phyloP scores from a whole-genome alignment of 2,888 invertebrate species.

The Acronicta alni region DNA sequence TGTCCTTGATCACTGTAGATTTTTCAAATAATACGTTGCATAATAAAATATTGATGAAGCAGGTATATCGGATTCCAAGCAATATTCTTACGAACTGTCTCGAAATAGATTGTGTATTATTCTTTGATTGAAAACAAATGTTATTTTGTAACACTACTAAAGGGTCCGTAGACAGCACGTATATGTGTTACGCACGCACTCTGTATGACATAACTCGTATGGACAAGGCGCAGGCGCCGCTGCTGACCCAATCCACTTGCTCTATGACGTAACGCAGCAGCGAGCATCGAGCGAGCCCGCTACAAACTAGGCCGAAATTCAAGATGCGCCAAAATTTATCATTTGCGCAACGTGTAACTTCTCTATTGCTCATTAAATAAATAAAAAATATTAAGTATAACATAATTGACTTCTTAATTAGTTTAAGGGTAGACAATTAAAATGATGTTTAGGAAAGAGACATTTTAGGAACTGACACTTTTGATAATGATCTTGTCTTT shows the following conservation, averaged over 20 bases:
- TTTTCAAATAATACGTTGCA: background rate
- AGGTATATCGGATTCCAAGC: background rate
- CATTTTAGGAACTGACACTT: too few relatives aligned
- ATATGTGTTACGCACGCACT: conserved; percentile 66
- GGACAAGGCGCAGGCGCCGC: conserved; percentile 70
- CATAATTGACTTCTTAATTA: too few relatives aligned
- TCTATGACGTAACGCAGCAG: conserved; percentile 73
- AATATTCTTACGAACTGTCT: conserved; percentile 31
- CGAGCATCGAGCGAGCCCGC: conserved; percentile 59
- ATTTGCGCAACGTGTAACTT: conserved; percentile 68
- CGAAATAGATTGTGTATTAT: conserved; percentile 38
- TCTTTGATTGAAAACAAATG: conserved; percentile 40
- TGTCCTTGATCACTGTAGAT: background rate
- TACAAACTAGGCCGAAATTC: conserved; percentile 79
- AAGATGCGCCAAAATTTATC: conserved; percentile 81
- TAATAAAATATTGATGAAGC: too few relatives aligned
- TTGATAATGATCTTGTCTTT: too few relatives aligned
- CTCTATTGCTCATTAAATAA: conserved; percentile 22
- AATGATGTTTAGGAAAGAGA: too few relatives aligned
- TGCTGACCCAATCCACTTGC: conserved; percentile 80
- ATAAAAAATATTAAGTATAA: background rate
- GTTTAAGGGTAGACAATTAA: too few relatives aligned
- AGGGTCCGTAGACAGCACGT: conserved; percentile 65
- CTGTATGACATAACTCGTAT: conserved; percentile 80
- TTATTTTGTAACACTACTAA: conserved; percentile 54